A percentile compares a stretch with the other conserved stretches of the same genome.
phyloP scores from a whole-genome alignment of 2,797 vertebrate species.

The Micropoecilia bifurca region DNA sequence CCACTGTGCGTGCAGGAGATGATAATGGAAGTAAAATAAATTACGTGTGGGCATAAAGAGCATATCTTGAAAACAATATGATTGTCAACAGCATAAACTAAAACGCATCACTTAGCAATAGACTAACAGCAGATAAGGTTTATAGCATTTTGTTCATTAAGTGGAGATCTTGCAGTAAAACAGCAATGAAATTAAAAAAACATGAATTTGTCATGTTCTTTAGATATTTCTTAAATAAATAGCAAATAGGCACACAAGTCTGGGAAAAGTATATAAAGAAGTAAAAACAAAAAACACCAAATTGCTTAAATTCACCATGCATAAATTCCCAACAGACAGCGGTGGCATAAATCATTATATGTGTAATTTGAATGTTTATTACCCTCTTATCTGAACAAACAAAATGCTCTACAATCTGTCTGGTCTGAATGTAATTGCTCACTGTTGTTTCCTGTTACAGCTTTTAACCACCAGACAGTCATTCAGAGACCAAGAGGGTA shows the following conservation, averaged over 20 bases:
- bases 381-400: constrained; percentile 6
- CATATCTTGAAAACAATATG: background rate
- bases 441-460: constrained; percentile 2
- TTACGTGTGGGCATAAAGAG: background rate
- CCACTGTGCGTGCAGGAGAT: background rate
- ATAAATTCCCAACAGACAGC: background rate
- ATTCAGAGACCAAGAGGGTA: background rate
- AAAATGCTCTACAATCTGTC: background rate
- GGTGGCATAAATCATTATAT: background rate
- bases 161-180: background rate
- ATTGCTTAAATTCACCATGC: background rate
- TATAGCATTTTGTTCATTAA: background rate
- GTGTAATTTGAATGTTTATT: constrained; percentile 5
- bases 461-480: background rate
- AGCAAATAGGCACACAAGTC: background rate
- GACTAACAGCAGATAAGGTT: constrained; percentile 3
- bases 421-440: constrained; percentile 9
- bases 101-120: background rate
- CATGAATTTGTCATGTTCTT: background rate
- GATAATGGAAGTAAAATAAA: background rate
- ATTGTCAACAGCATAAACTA: constrained; percentile 2
- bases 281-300: background rate
- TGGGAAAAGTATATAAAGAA: background rate
- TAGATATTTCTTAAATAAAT: background rate
- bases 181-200: background rate